Evolutionary conservation across 2,888 invertebrate genomes (phyloP).

Genomic region (Mylabris sibirica): DNA sequence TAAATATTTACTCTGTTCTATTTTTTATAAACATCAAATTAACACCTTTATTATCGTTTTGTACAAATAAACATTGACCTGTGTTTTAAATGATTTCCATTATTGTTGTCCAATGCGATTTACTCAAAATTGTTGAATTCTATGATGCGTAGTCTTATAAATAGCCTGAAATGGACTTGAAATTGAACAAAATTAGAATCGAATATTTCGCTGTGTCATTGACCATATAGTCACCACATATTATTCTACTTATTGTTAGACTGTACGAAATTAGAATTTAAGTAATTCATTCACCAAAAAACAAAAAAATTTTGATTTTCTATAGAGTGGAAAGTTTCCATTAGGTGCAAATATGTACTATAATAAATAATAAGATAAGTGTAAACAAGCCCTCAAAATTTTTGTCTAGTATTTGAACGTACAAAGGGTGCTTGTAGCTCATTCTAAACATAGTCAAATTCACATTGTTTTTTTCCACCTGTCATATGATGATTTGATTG

Average conservation of each 20-base stretch:
- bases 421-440: too few species aligned
- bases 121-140: neutral
- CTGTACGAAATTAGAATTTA: neutral
- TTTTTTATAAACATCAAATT: neutral
- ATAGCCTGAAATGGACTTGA: slow-evolving; percentile 7
- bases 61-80: neutral
- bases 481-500: too few species aligned
- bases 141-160: neutral
- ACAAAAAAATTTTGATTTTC: neutral
- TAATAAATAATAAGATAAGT: too few species aligned
- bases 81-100: neutral
- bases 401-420: too few species aligned
- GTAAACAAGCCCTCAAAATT: too few species aligned
- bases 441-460: too few species aligned
- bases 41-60: neutral
- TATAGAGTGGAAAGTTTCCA: neutral
- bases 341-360: neutral
- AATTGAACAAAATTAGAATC: neutral
- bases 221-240: neutral
- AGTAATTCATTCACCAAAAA: neutral
- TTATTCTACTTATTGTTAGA: neutral
- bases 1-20: neutral
- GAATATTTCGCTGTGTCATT: slow-evolving; percentile 8
- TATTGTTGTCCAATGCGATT: neutral
- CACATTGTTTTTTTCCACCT: too few species aligned